phyloP scores from a whole-genome alignment of 2,888 invertebrate genomes.

The Limnephilus lunatus region DNA sequence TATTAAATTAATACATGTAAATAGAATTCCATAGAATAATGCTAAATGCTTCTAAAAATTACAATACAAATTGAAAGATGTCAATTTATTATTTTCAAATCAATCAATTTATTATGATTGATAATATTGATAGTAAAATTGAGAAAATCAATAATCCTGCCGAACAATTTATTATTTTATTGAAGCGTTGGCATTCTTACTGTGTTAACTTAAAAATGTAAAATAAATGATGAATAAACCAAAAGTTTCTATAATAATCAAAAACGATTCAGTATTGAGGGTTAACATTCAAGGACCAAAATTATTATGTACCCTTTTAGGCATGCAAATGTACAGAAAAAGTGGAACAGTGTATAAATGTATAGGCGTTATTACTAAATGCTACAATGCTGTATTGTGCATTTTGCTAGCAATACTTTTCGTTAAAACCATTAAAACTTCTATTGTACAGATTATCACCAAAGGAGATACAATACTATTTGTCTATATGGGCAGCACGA shows the following conservation, averaged over 20 bases:
- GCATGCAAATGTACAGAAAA: constrained; percentile 14
- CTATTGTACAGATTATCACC: background rate
- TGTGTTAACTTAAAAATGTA: background rate
- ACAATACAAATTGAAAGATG: background rate
- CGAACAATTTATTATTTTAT: background rate
- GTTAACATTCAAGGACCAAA: background rate
- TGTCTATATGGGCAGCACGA: background rate
- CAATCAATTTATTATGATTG: background rate
- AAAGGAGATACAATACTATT: background rate
- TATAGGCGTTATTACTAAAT: constrained; percentile 7
- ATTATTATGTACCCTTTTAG: background rate
- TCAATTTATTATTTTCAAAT: background rate
- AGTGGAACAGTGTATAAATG: background rate
- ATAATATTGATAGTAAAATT: background rate
- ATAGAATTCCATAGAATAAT: background rate
- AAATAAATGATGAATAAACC: background rate
- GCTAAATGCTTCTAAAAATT: background rate
- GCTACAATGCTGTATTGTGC: background rate
- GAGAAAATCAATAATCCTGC: background rate
- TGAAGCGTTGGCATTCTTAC: background rate
- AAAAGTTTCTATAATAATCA: background rate
- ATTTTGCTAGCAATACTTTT: background rate
- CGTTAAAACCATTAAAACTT: background rate
- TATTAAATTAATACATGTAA: background rate
- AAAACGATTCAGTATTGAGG: background rate